Evolutionary conservation across 2,113 vertebrate genomes (phyloP).

Genomic region (Corythoichthys intestinalis): DNA sequence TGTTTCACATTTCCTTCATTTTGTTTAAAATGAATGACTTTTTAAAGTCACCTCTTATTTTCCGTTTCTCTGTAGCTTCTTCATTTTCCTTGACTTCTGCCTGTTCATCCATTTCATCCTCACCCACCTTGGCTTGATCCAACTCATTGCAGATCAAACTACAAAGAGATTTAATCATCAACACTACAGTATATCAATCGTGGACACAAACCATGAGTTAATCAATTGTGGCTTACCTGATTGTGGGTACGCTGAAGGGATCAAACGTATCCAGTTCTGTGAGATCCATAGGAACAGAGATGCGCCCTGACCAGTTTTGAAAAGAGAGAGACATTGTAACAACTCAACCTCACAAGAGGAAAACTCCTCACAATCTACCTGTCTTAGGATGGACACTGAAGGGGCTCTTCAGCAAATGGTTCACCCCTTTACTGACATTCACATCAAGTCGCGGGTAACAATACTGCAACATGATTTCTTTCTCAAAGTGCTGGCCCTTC

Average conservation of each 20-base stretch:
- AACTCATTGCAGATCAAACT: constrained; percentile 86
- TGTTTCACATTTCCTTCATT: not conserved
- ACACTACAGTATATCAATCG: not conserved
- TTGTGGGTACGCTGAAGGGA: constrained; percentile 89
- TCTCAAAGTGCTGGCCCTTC: constrained; percentile 63
- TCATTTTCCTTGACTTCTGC: constrained; percentile 64
- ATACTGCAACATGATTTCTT: constrained; percentile 93
- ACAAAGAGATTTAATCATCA: not conserved
- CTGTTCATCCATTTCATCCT: constrained; percentile 62
- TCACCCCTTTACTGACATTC: constrained; percentile 93
- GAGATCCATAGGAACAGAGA: constrained; percentile 90
- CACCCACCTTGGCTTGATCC: constrained; percentile 62
- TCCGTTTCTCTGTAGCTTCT: constrained; percentile 71
- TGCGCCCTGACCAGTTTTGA: constrained; percentile 70
- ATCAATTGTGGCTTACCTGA: constrained; percentile 68
- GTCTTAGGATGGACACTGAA: constrained; percentile 98
- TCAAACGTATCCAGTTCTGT: constrained; percentile 84
- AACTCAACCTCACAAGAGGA: not conserved
- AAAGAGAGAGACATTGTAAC: constrained; percentile 6
- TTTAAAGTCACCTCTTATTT: constrained; percentile 71
- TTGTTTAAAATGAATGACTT: not conserved
- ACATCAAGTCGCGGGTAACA: constrained; percentile 94
- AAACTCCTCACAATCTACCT: constrained; percentile 56
- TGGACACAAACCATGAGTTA: not conserved
- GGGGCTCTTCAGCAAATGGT: constrained; percentile 93